A percentile compares a stretch with the other conserved stretches of the same genome.
phyloP scores from a whole-genome alignment of 1,140 invertebrate genomes.

The Episyrphus balteatus region DNA sequence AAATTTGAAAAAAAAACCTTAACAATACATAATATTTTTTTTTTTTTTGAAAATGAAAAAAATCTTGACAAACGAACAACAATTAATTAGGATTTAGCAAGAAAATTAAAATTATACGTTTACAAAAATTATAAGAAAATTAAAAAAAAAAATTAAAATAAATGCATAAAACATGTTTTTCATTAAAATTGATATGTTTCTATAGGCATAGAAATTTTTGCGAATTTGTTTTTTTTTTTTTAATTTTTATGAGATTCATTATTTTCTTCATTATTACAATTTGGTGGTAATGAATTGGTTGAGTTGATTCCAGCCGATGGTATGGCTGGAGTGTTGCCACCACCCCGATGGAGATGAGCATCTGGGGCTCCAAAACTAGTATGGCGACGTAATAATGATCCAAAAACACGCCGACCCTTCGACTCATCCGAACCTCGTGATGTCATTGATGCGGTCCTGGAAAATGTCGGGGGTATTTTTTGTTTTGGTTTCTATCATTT shows the following conservation, averaged over 20 bases:
- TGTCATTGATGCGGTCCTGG: conserved; percentile 9
- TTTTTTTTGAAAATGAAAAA: too few species aligned
- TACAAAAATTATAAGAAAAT: too few species aligned
- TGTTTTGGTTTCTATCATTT: not conserved
- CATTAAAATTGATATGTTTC: not conserved
- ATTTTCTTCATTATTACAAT: not conserved
- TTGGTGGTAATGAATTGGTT: conserved; percentile 1
- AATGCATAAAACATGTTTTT: too few species aligned
- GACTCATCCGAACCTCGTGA: conserved; percentile 8
- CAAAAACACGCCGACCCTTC: conserved; percentile 9
- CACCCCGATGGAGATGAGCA: not conserved
- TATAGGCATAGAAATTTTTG: too few species aligned
- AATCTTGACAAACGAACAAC: too few species aligned
- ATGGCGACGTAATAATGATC: conserved; percentile 9
- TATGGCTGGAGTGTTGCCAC: not conserved
- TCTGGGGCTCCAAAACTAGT: conserved; percentile 9
- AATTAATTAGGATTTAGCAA: too few species aligned
- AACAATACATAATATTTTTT: too few species aligned
- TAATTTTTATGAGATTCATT: not conserved
- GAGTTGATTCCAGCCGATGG: not conserved
- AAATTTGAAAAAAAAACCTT: too few species aligned
- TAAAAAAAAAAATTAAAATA: too few species aligned
- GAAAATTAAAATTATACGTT: too few species aligned
- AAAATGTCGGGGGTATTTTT: not conserved
- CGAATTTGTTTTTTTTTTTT: too few species aligned